Percentiles rank a stretch among this genome's conserved stretches.
Conservation (phyloP, 2,888 invertebrate species). For the Trypoxylon attenuatum region DNA sequence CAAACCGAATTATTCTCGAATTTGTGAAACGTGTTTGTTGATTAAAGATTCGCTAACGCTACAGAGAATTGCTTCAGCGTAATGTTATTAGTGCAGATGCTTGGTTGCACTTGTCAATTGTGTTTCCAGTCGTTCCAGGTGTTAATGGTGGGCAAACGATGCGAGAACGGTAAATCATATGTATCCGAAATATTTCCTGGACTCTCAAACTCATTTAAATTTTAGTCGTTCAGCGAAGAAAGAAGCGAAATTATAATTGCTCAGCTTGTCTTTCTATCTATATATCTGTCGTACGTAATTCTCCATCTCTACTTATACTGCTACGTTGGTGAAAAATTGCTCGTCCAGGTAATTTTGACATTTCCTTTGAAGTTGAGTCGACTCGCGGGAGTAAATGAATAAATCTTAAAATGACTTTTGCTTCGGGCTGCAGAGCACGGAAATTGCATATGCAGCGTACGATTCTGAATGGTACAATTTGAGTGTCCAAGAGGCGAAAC, state of each 20-base stretch:
- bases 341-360: slow-evolving; percentile 24
- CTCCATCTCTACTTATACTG: slow-evolving; percentile 59
- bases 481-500: slow-evolving; percentile 17
- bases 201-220: neutral
- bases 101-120: slow-evolving; percentile 54
- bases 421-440: slow-evolving; percentile 37
- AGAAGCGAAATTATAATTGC: neutral
- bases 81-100: slow-evolving; percentile 58
- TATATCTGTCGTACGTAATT: slow-evolving; percentile 43
- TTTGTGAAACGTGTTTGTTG: neutral
- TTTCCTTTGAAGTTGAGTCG: neutral
- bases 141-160: slow-evolving; percentile 47
- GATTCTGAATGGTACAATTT: slow-evolving; percentile 45
- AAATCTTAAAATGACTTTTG: no score
- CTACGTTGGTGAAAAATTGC: slow-evolving; percentile 55
- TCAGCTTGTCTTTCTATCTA: slow-evolving; percentile 23
- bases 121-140: slow-evolving; percentile 61
- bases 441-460: slow-evolving; percentile 29
- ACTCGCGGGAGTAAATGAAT: no score
- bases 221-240: slow-evolving; percentile 23
- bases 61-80: slow-evolving; percentile 58
- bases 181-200: neutral
- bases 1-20: neutral
- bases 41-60: slow-evolving; percentile 47
- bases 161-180: no score